Base-by-base conservation (phyloP, 2,113 vertebrate species). In the Sinocyclocheilus grahami region DNA sequence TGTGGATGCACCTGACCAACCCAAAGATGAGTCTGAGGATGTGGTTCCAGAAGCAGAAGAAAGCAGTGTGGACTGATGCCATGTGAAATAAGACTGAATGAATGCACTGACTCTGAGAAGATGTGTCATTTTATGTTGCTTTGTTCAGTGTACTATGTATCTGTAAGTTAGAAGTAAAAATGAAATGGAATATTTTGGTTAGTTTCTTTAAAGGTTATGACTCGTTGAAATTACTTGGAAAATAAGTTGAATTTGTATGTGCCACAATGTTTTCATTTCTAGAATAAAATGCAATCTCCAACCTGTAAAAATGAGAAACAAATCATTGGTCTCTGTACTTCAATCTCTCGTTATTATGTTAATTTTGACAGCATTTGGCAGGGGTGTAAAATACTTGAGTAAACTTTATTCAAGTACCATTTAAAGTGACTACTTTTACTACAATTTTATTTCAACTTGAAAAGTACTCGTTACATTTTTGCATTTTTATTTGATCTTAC, bases 11-110 rank as follows among this genome's bases (percentile, higher is more conserved):
- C 76, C 80, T 46, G 88, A 92, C 13, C 82, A 87, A 9, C 74
- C 33, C 3, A 78, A 83, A 48, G 93, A 92, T 0, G 78, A 18
- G 24, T 6, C 16, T 1, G 92, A 94, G 55, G 87, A 89, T 0
- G 67, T 46, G 8, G 12, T 20, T 3, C 88, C 83, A 14, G 85
- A 88, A 58, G 58, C 74, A 42, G 69, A 11, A n/a, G 33, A 75
- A 88, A 72, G 53, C 24, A 12, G 10, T 18, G 63, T 5, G 37
- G 78, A 86, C 30, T 83, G 22, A 83, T 53, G 14, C 9, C 58
- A 46, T 9, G 39, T 81, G 37, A 81, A 27, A 67, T 33, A 18
- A 37, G 46, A 53, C 76, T n/a, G 48, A 67, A 37, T 11, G 14
- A 11, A 27, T 67, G n/a, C 37, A 71, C 72, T 75, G 51, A 83